Base-by-base conservation (phyloP, 2,888 invertebrate genomes). In the Spodoptera exigua region DNA sequence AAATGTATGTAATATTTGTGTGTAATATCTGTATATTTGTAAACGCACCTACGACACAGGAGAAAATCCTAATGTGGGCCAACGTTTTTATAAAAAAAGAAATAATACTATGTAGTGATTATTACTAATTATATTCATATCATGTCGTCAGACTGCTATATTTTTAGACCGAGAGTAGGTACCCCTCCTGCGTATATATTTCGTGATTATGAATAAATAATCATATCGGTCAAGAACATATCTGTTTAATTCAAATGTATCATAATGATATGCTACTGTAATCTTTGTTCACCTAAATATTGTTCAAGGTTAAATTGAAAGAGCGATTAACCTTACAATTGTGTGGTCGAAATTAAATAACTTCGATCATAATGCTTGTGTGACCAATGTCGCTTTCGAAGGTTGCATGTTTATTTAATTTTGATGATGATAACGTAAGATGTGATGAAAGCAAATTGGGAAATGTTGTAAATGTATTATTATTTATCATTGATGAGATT, bases 171-270 rank as follows among this genome's bases (percentile, higher is more conserved):
- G 7, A 27, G 27, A 27, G 27, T 27, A n/a, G n/a, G n/a, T n/a
- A 12, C 45, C 34, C 51, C 41, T 46, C n/a, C 40, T 55, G 39
- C 48, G 52, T 53, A 61, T 32, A 51, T 51, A 72, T 67, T 57
- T 61, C 73, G 61, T 70, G 69, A 72, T 69, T 57, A 67, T 37
- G 40, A 18, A 14, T 54, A 41, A 45, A 14, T 54, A 44, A 45
- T 59, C 37, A 74, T 74, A 36, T 53, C 71, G 71, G 71, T 74
- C 71, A 72, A 72, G 71, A 72, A 11, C 71, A 17, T 48, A 73
- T 72, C 54, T 59, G 54, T 49, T 66, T 35, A 49, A 60, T 73
- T 69, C 51, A 54, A 47, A 73, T 68, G 47, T 60, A 61, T 58
- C 48, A 35, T 71, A 61, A 71, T 64, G 40, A 47, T 57, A 61